Evolutionary conservation across 1,140 invertebrate species (phyloP), one percentile per base, ranked within the genome.

Genomic region (Drosophila ercepeae): DNA sequence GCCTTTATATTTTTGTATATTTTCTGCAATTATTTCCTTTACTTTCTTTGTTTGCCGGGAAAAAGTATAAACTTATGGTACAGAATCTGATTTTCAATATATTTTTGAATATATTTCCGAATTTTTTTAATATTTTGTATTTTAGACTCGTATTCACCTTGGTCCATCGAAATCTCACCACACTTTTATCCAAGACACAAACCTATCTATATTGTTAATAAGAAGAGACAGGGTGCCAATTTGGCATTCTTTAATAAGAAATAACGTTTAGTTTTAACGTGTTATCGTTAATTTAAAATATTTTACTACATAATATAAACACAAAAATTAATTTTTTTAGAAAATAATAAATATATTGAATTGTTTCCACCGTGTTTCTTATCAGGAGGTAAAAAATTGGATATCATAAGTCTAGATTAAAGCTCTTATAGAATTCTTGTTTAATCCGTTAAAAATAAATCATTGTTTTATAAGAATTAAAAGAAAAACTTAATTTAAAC

Each of bases 1-100:
- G 36, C 29, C 29, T 32, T 32, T 53, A 41, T 59, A 23, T 18
- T 27, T 39, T 11, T 27, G 34, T 39, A 14, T 6, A n/a, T 19
- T 32, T 44, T 14, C 13, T 54, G 27, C 19, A 13, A 21, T 51
- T 3, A 21, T 23, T 36, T 21, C 5, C 9, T 32, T 11, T 32
- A 32, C 11, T 32, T 32, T 11, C 11, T 32, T 9, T 32, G 9
- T 27, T n/a, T 4, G 21, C 21, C 11, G 29, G 3, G 9, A 3
- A 32, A 32, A 32, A 32, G 29, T n/a, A n/a, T 32, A 11, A 32
- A 4, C 29, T 32, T 32, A 11, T 9, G 29, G 29, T n/a, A 11
- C 29, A 32, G 11, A 9, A 9, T 32, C 11, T 32, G 9, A 11
- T 32, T n/a, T 29, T 7, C 9, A 3, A n/a, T 11, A 32, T 21